phyloP scores from a whole-genome alignment of 2,797 vertebrate species.

The Phyllotis vaccarum region DNA sequence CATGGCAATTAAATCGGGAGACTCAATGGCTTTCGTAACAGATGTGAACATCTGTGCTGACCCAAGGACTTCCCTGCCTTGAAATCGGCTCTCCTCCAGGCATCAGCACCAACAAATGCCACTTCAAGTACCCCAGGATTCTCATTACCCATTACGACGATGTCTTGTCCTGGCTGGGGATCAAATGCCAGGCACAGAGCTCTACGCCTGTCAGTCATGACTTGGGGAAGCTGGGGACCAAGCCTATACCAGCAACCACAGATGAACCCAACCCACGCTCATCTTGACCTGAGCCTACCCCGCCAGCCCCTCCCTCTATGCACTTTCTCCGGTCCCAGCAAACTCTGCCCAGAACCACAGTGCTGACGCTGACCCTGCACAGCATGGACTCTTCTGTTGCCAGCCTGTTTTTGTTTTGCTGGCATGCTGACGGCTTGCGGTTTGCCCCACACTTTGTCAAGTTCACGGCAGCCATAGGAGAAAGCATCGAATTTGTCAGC shows the following conservation, averaged over 20 bases:
- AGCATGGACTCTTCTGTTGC: background rate
- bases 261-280: rapidly evolving
- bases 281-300: background rate
- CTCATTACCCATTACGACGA: rapidly evolving
- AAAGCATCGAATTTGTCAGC: slow-evolving; percentile 44
- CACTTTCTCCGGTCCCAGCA: background rate
- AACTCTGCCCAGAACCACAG: background rate
- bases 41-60: background rate
- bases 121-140: background rate
- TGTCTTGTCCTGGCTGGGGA: background rate
- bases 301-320: background rate
- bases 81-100: background rate
- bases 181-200: background rate
- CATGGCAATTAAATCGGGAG: background rate
- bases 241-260: background rate
- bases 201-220: background rate
- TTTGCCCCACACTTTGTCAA: slow-evolving; percentile 45
- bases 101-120: background rate
- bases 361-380: slow-evolving; percentile 3
- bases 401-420: background rate
- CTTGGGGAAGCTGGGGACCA: background rate
- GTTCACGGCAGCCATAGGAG: background rate
- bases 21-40: background rate
- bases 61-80: background rate
- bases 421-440: background rate